Evolutionary conservation across 2,797 vertebrate species (phyloP).

Genomic region (Brachyalestes nurse): DNA sequence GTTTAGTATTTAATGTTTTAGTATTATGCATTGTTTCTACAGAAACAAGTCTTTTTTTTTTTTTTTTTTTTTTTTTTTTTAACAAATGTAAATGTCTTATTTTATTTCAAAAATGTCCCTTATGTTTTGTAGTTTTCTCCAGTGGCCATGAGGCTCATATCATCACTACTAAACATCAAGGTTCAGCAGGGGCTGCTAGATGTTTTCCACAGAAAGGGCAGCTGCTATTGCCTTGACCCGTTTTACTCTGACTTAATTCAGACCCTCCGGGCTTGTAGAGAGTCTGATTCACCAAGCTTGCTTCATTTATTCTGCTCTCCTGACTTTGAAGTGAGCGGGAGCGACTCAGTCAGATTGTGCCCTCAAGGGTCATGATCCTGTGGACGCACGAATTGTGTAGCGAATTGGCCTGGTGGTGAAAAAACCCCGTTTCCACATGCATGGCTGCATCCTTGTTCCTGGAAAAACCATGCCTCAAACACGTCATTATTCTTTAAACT

Average conservation of each 20-base stretch:
- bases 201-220: constrained; percentile 33
- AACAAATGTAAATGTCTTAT: not conserved
- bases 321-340: constrained; percentile 20
- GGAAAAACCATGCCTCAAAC: not conserved
- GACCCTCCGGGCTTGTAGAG: constrained; percentile 2
- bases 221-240: constrained; percentile 30
- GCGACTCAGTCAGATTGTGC: constrained; percentile 12
- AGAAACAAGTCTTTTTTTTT: too few relatives aligned
- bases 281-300: constrained; percentile 24
- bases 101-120: not conserved
- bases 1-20: not conserved
- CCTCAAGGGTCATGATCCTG: constrained; percentile 20
- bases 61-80: not conserved
- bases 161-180: not conserved
- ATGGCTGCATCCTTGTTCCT: constrained; percentile 9
- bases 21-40: not conserved
- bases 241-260: constrained; percentile 37
- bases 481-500: constrained; percentile 10
- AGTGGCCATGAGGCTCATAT: not conserved
- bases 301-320: constrained; percentile 34
- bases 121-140: constrained; percentile 1
- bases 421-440: not conserved
- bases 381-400: not conserved
- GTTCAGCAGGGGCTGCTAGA: not conserved
- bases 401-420: constrained; percentile 4